Conservation (phyloP, 2,888 invertebrate species). For the Drosophila austrosaltans region DNA sequence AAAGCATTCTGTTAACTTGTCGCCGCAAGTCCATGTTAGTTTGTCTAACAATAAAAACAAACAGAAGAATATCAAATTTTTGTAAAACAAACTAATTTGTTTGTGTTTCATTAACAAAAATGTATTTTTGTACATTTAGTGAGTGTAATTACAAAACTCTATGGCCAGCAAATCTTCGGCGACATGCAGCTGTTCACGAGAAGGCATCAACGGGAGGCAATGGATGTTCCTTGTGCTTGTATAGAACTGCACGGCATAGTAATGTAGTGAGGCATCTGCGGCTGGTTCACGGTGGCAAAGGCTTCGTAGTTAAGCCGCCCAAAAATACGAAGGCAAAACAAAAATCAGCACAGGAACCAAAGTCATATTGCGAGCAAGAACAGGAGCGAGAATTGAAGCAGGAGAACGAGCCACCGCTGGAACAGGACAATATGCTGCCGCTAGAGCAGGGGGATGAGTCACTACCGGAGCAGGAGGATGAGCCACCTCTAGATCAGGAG, state of each 20-base stretch:
- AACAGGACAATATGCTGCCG: not conserved
- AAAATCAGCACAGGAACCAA: not conserved
- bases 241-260: not conserved
- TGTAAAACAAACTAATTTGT: not conserved
- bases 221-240: not conserved
- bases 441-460: not conserved
- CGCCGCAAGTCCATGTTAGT: too few species aligned
- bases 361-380: not conserved
- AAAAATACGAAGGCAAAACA: not conserved
- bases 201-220: not conserved
- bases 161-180: not conserved
- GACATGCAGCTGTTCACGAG: not conserved
- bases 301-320: not conserved
- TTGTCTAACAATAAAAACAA: too few species aligned
- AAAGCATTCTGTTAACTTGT: too few species aligned
- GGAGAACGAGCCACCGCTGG: not conserved
- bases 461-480: not conserved
- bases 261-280: not conserved
- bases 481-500: not conserved
- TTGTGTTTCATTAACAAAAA: not conserved
- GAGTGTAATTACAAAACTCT: not conserved
- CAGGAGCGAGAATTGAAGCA: not conserved
- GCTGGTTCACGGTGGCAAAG: not conserved
- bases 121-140: not conserved
- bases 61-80: too few species aligned